phyloP scores from a whole-genome alignment of 2,888 invertebrate genomes.

The Amphipyra tragopoginis region DNA sequence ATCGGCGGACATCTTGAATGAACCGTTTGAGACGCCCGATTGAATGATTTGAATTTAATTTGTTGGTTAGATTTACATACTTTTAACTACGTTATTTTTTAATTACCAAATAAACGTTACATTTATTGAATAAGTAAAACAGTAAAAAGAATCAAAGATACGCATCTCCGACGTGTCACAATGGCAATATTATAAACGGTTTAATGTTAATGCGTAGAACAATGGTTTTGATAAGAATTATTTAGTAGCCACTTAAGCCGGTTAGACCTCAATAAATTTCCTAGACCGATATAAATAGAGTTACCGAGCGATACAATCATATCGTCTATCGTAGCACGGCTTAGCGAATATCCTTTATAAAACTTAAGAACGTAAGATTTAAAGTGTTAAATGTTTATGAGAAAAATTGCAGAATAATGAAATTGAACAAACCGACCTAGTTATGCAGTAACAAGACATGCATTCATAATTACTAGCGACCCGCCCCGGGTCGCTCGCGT shows the following conservation, averaged over 20 bases:
- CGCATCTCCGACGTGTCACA: slow-evolving; percentile 47
- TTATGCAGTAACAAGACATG: too few species aligned
- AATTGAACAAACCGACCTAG: too few species aligned
- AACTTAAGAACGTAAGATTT: not conserved
- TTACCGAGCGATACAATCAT: slow-evolving; percentile 51
- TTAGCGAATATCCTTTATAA: slow-evolving; percentile 32
- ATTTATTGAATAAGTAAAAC: too few species aligned
- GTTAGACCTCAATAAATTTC: slow-evolving; percentile 48
- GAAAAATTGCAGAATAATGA: too few species aligned
- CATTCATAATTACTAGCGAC: too few species aligned
- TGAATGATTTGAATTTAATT: slow-evolving; percentile 71
- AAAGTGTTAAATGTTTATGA: not conserved
- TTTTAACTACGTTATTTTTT: slow-evolving; percentile 5
- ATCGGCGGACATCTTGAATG: slow-evolving; percentile 64
- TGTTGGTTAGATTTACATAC: slow-evolving; percentile 36
- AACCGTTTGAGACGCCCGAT: slow-evolving; percentile 58
- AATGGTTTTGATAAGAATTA: slow-evolving; percentile 55
- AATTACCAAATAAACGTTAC: too few species aligned
- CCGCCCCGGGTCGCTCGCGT: too few species aligned
- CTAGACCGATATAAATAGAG: slow-evolving; percentile 46
- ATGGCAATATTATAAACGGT: slow-evolving; percentile 50
- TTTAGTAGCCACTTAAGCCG: slow-evolving; percentile 50
- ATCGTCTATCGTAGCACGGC: slow-evolving; percentile 46
- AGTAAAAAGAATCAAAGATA: slow-evolving; percentile 39
- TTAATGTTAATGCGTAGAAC: slow-evolving; percentile 51